phyloP scores from a whole-genome alignment of 2,113 vertebrate genomes.

The Tylochromis polylepis region DNA sequence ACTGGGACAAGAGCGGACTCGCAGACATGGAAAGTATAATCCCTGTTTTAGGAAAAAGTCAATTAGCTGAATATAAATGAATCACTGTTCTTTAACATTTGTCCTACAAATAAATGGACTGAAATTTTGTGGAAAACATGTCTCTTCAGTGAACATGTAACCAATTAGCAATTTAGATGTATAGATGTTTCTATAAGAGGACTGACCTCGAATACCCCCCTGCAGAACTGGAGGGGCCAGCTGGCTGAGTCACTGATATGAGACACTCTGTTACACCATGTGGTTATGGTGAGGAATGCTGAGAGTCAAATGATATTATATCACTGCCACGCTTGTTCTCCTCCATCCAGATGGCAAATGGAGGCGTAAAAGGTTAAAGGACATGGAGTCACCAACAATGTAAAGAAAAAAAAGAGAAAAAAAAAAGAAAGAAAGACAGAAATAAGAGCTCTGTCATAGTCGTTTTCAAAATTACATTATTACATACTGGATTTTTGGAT shows the following conservation, averaged over 20 bases:
- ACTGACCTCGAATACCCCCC: not conserved
- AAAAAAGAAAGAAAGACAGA: not conserved
- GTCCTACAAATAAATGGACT: not conserved
- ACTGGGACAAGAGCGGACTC: not conserved
- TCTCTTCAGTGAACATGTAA: not conserved
- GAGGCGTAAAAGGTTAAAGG: not conserved
- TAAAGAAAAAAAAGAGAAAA: not conserved
- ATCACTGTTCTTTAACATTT: not conserved
- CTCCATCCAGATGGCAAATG: not conserved
- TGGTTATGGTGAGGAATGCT: conserved; percentile 26
- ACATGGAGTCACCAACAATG: not conserved
- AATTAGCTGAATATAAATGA: not conserved
- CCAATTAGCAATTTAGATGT: not conserved
- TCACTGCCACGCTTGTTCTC: not conserved
- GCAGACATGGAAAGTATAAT: not conserved
- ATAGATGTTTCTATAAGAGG: not conserved
- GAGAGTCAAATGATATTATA: conserved; percentile 23
- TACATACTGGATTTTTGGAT: not conserved
- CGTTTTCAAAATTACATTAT: not conserved
- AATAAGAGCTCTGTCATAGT: not conserved
- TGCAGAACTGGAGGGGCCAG: not conserved
- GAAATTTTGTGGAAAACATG: not conserved
- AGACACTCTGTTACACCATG: conserved; percentile 1
- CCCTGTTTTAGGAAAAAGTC: not conserved
- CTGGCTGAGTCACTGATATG: conserved; percentile 26